Evolutionary conservation across 1,140 invertebrate genomes (phyloP).

Genomic region (Cherax destructor): DNA sequence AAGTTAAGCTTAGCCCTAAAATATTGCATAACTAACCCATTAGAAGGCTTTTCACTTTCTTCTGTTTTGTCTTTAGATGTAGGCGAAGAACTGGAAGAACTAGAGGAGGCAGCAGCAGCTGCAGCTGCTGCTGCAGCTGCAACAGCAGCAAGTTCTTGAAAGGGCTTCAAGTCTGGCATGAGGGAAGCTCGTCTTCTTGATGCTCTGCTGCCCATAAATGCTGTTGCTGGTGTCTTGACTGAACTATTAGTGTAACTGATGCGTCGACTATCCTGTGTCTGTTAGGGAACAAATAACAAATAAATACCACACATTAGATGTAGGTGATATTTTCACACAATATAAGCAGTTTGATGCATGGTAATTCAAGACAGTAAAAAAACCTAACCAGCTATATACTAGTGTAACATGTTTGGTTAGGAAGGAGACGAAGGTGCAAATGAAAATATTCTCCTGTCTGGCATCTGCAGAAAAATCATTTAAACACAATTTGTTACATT

Average conservation of each 20-base stretch:
- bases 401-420: no score
- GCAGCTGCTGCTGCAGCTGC: neutral
- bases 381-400: no score
- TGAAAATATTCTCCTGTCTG: no score
- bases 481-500: no score
- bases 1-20: no score
- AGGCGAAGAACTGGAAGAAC: neutral
- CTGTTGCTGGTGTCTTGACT: neutral
- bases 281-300: neutral
- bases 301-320: no score
- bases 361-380: no score
- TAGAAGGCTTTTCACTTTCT: neutral
- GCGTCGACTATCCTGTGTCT: neutral
- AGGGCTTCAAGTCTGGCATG: constrained; percentile 31
- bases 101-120: neutral
- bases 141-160: constrained; percentile 11
- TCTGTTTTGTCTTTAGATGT: constrained; percentile 7
- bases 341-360: no score
- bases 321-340: no score
- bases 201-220: neutral
- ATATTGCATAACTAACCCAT: neutral
- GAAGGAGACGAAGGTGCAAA: no score
- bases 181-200: constrained; percentile 21
- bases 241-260: neutral
- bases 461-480: no score